phyloP scores from a whole-genome alignment of 2,797 vertebrate species.

The Ctenochaetus hawaiiensis region DNA sequence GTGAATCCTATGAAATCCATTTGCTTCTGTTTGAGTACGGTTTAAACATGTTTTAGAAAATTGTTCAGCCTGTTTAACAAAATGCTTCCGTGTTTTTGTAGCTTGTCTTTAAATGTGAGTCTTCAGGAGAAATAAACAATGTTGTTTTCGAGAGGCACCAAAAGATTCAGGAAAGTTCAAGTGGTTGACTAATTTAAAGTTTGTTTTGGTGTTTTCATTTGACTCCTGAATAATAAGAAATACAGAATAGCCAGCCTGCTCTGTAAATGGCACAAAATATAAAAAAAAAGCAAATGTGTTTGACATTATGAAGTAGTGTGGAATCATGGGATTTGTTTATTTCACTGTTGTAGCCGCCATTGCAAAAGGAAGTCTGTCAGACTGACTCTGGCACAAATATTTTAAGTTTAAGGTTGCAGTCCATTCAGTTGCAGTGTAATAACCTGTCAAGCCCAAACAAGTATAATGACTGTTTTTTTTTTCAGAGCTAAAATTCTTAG shows the following conservation, averaged over 20 bases:
- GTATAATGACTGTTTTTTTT: background rate
- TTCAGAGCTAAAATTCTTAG: background rate
- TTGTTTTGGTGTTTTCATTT: background rate
- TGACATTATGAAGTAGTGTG: no score
- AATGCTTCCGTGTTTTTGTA: background rate
- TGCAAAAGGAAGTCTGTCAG: no score
- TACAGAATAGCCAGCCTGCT: background rate
- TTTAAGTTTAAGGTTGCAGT: no score
- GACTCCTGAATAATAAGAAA: background rate
- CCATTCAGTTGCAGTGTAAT: no score
- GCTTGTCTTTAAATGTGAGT: background rate
- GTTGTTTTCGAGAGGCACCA: background rate
- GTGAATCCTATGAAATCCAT: no score
- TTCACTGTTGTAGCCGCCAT: no score
- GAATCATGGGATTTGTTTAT: no score
- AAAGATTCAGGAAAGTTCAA: no score
- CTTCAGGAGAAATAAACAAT: no score
- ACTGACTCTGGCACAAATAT: no score
- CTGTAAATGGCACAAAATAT: no score
- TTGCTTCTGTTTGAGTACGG: background rate
- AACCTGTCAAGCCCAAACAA: background rate
- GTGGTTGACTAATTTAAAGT: background rate
- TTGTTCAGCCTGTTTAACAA: background rate
- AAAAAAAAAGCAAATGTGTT: no score
- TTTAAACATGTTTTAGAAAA: background rate